A percentile compares a stretch with the other conserved stretches of the same genome.
Conservation (phyloP, 2,797 vertebrate genomes). For the Mormyrops boulengeri region DNA sequence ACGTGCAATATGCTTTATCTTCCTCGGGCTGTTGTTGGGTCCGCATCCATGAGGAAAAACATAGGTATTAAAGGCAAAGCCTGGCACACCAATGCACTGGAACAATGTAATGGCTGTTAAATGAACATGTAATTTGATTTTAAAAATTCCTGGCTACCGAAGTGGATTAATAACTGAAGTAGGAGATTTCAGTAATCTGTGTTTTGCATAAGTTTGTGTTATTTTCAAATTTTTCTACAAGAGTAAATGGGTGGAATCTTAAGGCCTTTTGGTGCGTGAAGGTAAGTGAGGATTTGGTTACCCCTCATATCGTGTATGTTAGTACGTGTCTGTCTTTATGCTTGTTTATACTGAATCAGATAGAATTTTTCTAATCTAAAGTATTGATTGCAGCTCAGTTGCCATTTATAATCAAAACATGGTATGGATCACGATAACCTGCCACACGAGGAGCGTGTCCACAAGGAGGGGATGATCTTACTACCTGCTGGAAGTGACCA, state of each 20-base stretch:
- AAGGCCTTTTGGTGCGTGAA: neutral
- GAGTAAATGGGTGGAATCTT: neutral
- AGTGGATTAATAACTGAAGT: neutral
- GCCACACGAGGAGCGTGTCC: neutral
- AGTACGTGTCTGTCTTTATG: neutral
- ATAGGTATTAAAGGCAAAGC: neutral
- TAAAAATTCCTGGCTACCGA: neutral
- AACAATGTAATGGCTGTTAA: neutral
- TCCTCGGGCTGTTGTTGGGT: neutral
- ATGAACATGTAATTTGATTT: neutral
- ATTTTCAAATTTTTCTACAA: neutral
- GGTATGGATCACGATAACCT: neutral
- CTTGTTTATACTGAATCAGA: neutral
- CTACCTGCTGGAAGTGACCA: conserved; percentile 1
- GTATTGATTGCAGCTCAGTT: neutral
- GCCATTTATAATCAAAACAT: neutral
- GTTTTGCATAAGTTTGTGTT: neutral
- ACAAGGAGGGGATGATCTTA: neutral
- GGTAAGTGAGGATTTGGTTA: neutral
- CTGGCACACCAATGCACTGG: neutral
- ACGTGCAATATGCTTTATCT: conserved; percentile 1
- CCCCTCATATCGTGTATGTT: neutral
- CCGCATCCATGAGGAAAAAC: neutral
- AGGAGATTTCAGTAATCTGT: neutral
- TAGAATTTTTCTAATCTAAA: neutral